A percentile compares a stretch with the other conserved stretches of the same genome.
Evolutionary conservation across 2,888 invertebrate species (phyloP).

Genomic region (Drosophila testacea): DNA sequence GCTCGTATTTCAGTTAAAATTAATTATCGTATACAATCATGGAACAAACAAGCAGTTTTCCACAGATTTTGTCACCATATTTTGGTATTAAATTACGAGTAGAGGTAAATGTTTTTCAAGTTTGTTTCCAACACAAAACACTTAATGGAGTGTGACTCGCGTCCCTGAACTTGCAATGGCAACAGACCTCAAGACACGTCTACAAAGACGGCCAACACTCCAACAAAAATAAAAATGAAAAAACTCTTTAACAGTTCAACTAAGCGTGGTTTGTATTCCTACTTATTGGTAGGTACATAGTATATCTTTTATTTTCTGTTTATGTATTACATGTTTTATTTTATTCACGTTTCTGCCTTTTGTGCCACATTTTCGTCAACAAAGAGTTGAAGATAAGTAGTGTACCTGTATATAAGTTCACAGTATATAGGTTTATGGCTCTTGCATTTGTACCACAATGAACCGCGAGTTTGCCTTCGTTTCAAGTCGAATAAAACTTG

Average conservation of each 20-base stretch:
- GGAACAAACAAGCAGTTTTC: constrained; percentile 5
- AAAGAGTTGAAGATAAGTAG: constrained; percentile 37
- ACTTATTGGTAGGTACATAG: constrained; percentile 1
- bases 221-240: constrained; percentile 1
- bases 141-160: constrained; percentile 39
- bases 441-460: constrained; percentile 62
- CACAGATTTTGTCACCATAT: not conserved
- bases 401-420: constrained; percentile 16
- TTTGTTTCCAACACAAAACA: constrained; percentile 36
- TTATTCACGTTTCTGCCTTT: constrained; percentile 48
- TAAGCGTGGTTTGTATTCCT: constrained; percentile 24
- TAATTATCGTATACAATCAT: not conserved
- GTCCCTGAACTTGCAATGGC: constrained; percentile 66
- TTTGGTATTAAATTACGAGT: constrained; percentile 7
- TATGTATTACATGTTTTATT: constrained; percentile 26
- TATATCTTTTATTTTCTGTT: constrained; percentile 23
- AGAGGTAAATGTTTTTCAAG: constrained; percentile 15
- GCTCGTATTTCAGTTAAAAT: constrained; percentile 9
- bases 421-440: constrained; percentile 49
- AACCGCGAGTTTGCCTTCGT: constrained; percentile 46
- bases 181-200: constrained; percentile 28
- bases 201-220: constrained; percentile 11
- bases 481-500: constrained; percentile 44
- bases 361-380: constrained; percentile 60
- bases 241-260: constrained; percentile 15